These are phyloP conservation scores for Stenotaenia linearis DNA, from an alignment of 2,888 invertebrate species.

Conservation along the genomic window DNA sequence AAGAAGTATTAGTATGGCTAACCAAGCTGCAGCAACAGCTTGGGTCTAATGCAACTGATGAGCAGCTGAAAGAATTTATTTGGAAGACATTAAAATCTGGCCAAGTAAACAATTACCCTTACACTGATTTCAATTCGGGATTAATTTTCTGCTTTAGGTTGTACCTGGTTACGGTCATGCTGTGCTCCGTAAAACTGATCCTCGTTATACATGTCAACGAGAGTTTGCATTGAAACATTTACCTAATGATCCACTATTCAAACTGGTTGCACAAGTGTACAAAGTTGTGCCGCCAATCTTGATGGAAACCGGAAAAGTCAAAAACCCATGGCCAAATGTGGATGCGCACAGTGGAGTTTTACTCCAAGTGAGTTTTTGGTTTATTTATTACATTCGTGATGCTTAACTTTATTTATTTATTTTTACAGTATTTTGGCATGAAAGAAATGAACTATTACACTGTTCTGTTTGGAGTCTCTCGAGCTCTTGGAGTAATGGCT, in stretches of 20 bases:
- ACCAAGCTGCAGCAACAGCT: slow-evolving; percentile 80
- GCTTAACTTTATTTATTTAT: slow-evolving; percentile 40
- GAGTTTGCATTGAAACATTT: slow-evolving; percentile 90
- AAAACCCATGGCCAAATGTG: slow-evolving; percentile 98
- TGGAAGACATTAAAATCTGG: slow-evolving; percentile 94
- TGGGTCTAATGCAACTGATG: slow-evolving; percentile 78
- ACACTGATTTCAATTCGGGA: not conserved
- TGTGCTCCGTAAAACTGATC: slow-evolving; percentile 89
- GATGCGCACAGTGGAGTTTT: slow-evolving; percentile 94
- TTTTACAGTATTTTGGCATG: slow-evolving; percentile 70
- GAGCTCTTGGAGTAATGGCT: slow-evolving; percentile 76
- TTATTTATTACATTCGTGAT: not conserved
- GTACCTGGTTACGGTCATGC: slow-evolving; percentile 96
- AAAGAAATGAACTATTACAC: slow-evolving; percentile 92
- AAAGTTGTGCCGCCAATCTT: slow-evolving; percentile 89
- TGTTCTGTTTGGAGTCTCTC: slow-evolving; percentile 83
- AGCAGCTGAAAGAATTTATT: slow-evolving; percentile 90
- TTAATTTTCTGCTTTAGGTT: slow-evolving; percentile 53
- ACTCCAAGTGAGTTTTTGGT: slow-evolving; percentile 60
- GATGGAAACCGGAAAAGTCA: slow-evolving; percentile 87
- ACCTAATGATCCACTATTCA: slow-evolving; percentile 85
- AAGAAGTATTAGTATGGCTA: slow-evolving; percentile 84
- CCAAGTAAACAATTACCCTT: slow-evolving; percentile 52
- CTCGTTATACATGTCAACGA: slow-evolving; percentile 85
- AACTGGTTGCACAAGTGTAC: slow-evolving; percentile 83